A percentile compares a stretch with the other conserved stretches of the same genome.
These are phyloP conservation scores for Xylota segnis DNA, from an alignment of 2,888 invertebrate genomes.

Conservation along the genomic window DNA sequence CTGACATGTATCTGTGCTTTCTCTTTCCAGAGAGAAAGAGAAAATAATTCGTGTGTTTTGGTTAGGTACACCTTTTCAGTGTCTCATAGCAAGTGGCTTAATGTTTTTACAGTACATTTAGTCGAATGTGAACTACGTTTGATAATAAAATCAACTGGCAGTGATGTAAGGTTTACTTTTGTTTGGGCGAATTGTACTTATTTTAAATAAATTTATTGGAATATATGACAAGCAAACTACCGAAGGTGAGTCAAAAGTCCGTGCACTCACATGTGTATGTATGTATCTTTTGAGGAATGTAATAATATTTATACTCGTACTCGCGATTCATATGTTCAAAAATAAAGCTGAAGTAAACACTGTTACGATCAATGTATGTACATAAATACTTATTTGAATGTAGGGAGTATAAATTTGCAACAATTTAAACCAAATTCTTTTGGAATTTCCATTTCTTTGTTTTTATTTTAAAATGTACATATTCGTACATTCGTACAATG, in stretches of 20 bases:
- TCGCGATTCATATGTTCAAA: slow-evolving; percentile 34
- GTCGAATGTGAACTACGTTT: not conserved
- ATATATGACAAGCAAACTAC: not conserved
- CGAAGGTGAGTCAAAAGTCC: slow-evolving; percentile 19
- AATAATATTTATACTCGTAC: slow-evolving; percentile 1
- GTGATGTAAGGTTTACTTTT: not conserved
- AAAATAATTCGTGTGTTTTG: slow-evolving; percentile 36
- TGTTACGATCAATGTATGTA: not conserved
- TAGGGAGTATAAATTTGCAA: not conserved
- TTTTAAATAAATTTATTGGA: slow-evolving; percentile 2
- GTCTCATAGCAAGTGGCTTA: not conserved
- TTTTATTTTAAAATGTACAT: no score
- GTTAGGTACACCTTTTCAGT: slow-evolving; percentile 2
- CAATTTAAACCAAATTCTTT: not conserved
- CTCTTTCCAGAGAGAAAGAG: slow-evolving; percentile 56
- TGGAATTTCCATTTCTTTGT: no score
- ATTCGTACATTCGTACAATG: no score
- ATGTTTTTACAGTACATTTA: not conserved
- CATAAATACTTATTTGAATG: not conserved
- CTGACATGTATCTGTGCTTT: slow-evolving; percentile 32
- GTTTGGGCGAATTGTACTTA: slow-evolving; percentile 1
- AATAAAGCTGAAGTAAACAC: slow-evolving; percentile 38
- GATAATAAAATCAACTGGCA: not conserved
- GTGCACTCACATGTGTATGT: not conserved
- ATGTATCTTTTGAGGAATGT: not conserved